Conservation (phyloP, 1,140 invertebrate genomes). For the Brachionus asplanchnoidis region DNA sequence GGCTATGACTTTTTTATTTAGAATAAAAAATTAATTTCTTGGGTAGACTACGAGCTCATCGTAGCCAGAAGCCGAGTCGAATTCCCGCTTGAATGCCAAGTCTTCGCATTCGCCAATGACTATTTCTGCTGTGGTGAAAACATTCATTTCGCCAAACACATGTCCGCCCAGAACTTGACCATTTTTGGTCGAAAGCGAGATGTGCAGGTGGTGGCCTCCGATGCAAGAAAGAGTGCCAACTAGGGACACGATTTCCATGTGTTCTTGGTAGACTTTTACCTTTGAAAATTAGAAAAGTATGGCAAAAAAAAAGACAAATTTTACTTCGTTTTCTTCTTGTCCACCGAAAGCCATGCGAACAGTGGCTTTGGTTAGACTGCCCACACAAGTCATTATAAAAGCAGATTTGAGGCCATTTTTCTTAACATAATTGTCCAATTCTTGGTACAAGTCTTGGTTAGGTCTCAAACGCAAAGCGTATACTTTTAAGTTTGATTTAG, state of each 20-base stretch:
- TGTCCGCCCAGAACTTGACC: conserved; percentile 57
- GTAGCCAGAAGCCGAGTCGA: conserved; percentile 51
- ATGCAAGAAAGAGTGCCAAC: conserved; percentile 55
- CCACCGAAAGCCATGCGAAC: conserved; percentile 53
- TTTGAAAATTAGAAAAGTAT: conserved; percentile 42
- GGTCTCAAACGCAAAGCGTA: conserved; percentile 50
- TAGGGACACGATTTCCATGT: conserved; percentile 57
- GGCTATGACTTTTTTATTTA: neutral
- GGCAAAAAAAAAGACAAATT: neutral
- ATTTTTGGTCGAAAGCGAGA: conserved; percentile 51
- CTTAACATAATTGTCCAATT: conserved; percentile 49
- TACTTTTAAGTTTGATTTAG: conserved; percentile 30
- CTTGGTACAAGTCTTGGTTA: conserved; percentile 51
- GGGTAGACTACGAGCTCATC: conserved; percentile 51
- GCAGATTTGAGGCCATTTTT: conserved; percentile 49
- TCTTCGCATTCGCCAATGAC: conserved; percentile 52
- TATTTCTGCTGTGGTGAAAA: conserved; percentile 59
- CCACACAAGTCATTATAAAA: conserved; percentile 57
- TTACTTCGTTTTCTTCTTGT: conserved; percentile 43
- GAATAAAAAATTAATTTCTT: neutral
- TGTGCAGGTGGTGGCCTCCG: conserved; percentile 55
- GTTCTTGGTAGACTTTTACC: conserved; percentile 49
- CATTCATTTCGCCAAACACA: conserved; percentile 54
- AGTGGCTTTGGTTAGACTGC: conserved; percentile 55
- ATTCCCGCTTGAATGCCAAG: conserved; percentile 48